Evolutionary conservation across 2,888 invertebrate genomes (phyloP), one percentile per base, ranked within the genome.

Genomic region (Schizaphis graminum): DNA sequence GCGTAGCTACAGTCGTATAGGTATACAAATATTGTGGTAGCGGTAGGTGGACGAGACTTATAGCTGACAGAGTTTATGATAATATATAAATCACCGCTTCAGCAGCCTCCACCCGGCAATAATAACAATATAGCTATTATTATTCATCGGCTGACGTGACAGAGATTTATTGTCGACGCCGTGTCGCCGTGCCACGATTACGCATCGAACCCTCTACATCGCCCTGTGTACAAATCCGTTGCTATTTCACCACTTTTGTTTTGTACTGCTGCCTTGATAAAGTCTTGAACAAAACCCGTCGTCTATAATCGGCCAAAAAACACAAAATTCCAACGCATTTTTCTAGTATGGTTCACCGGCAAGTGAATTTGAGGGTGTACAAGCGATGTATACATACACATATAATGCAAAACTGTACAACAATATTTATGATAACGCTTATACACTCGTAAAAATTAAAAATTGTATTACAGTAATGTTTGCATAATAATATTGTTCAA

Each of bases 151-250:
- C 77, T 84, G 77, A 92, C 91, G 47, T 87, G 91, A 92, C 91
- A 92, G 86, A 86, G 91, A 92, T 92, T 92, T 92, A 92, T 92
- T 49, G 84, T 91, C 35, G 28, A 53, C 77, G n/a, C 77, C 35
- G 77, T 35, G 35, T 35, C 77, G n/a, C 77, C 35, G 77, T 35
- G 35, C 77, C 21, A 77, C 35, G 35, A 77, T 77, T 77, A 35
- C 35, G 21, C 35, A 77, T 77, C 35, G 77, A 77, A 77, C 77
- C 77, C 77, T 24, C 35, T 35, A 21, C 8, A 21, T 24, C 35
- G 21, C 77, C 77, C 28, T 16, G n/a, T 13, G 16, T 86, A 47
- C 11, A 86, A 47, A 44, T 86, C 47, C 28, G 13, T 86, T 44
- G 85, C 85, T 85, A 85, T 85, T 44, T 85, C 41, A 26, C 41